phyloP scores from a whole-genome alignment of 2,888 invertebrate genomes.

The Andricus curvator region DNA sequence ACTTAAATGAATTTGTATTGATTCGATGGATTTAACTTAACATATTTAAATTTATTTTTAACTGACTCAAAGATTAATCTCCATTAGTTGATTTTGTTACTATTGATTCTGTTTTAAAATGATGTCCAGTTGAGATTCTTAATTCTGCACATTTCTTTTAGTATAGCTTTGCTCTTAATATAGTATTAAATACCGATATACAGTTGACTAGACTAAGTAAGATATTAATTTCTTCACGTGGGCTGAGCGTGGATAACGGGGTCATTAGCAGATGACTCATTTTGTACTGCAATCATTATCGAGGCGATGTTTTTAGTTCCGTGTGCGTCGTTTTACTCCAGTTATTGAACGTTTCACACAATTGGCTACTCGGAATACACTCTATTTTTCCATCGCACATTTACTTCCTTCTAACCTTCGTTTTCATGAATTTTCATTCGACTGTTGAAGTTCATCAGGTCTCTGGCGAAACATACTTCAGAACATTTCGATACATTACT shows the following conservation, averaged over 20 bases:
- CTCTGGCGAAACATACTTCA: background rate
- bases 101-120: too few species aligned
- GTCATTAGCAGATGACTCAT: conserved; percentile 63
- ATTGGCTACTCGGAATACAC: conserved; percentile 64
- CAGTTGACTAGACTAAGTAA: conserved; percentile 33
- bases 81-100: too few species aligned
- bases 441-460: background rate
- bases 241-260: conserved; percentile 24
- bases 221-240: conserved; percentile 17
- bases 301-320: conserved; percentile 39
- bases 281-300: conserved; percentile 45
- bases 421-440: background rate
- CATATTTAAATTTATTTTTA: too few species aligned
- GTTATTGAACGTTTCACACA: conserved; percentile 65
- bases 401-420: background rate
- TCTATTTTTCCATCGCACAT: background rate
- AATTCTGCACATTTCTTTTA: too few species aligned
- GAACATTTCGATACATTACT: too few species aligned
- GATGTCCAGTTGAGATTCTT: too few species aligned
- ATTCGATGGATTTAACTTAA: too few species aligned
- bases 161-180: background rate
- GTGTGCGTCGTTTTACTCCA: conserved; percentile 61
- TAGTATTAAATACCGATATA: background rate
- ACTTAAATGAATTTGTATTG: too few species aligned
- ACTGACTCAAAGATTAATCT: too few species aligned